These are phyloP conservation scores for Bucco capensis DNA, from an alignment of 2,113 vertebrate genomes.

Conservation along the genomic window DNA sequence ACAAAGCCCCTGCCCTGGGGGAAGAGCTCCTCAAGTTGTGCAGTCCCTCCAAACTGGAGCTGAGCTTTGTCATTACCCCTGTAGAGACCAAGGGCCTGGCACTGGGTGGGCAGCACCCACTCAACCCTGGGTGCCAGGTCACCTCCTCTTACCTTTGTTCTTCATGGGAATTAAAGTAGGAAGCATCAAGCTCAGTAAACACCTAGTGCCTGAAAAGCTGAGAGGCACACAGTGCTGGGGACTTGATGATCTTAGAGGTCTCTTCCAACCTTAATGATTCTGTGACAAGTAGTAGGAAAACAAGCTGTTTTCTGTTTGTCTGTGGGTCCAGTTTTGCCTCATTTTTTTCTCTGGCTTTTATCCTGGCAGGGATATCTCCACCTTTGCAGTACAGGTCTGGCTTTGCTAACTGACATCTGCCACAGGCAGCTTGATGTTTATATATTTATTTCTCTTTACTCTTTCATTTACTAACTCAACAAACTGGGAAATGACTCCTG, in stretches of 20 bases:
- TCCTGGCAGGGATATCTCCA: not conserved
- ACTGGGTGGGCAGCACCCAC: not conserved
- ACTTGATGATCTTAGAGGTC: no score
- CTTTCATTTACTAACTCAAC: constrained; percentile 25
- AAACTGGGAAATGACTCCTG: constrained; percentile 29
- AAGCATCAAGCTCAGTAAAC: not conserved
- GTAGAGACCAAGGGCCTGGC: not conserved
- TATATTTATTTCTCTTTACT: not conserved
- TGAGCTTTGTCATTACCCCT: not conserved
- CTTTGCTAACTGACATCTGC: not conserved
- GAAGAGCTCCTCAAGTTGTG: not conserved
- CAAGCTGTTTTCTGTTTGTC: no score
- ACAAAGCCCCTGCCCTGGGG: not conserved
- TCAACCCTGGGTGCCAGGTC: not conserved
- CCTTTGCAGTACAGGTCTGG: not conserved
- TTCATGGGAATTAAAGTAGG: not conserved
- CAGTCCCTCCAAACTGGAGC: not conserved
- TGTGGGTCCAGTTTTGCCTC: no score
- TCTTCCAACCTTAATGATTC: no score
- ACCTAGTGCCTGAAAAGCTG: not conserved
- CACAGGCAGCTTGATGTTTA: not conserved
- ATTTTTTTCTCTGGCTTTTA: not conserved
- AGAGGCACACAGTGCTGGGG: no score
- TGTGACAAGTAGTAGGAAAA: not conserved
- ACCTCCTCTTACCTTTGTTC: no score